Conservation (phyloP, 2,888 invertebrate species). For the Nephrotoma guestfalica region DNA sequence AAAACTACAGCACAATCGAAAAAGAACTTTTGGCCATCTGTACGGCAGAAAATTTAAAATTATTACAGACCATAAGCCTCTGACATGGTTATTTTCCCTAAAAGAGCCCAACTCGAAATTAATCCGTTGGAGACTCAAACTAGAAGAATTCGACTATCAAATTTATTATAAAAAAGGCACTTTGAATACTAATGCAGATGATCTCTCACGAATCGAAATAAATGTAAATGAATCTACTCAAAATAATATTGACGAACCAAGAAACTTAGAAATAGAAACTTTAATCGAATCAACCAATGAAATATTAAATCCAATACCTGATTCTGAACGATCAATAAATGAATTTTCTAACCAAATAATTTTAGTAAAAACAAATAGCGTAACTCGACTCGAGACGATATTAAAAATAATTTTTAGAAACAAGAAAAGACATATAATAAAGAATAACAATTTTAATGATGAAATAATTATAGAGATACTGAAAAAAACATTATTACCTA, state of each 20-base stretch:
- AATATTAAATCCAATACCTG: conserved; percentile 12
- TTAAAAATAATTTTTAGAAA: conserved; percentile 12
- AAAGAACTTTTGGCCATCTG: too few relatives aligned
- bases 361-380: conserved; percentile 4
- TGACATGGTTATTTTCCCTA: too few relatives aligned
- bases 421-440: conserved; percentile 11
- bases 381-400: conserved; percentile 5
- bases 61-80: too few relatives aligned
- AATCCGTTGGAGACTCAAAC: too few relatives aligned
- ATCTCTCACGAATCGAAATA: conserved; percentile 3
- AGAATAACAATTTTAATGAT: background rate
- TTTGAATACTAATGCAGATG: too few relatives aligned
- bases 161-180: too few relatives aligned
- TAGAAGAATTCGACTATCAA: too few relatives aligned
- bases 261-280: background rate
- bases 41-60: too few relatives aligned
- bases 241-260: background rate
- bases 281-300: too few relatives aligned
- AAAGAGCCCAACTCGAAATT: too few relatives aligned
- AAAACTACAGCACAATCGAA: too few relatives aligned
- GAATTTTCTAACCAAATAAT: conserved; percentile 11
- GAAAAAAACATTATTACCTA: conserved; percentile 6
- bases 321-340: conserved; percentile 16
- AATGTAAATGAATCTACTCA: background rate
- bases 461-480: conserved; percentile 10